phyloP scores from a whole-genome alignment of 2,888 invertebrate genomes.

The Lasiommata megera region DNA sequence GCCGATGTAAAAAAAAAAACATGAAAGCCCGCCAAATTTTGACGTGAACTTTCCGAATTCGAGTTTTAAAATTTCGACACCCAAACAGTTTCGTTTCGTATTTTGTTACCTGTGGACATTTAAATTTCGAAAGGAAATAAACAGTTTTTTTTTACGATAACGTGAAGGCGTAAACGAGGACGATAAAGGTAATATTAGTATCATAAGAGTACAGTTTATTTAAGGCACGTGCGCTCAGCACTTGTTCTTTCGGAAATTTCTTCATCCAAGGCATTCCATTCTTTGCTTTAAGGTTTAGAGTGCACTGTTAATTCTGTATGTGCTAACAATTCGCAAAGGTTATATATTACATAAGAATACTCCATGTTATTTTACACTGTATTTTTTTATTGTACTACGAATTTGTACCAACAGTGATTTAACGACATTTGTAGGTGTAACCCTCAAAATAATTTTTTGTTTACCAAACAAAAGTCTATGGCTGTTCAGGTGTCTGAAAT shows the following conservation, averaged over 20 bases:
- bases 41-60: conserved; percentile 37
- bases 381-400: too few relatives aligned
- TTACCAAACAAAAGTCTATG: too few relatives aligned
- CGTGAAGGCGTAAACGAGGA: conserved; percentile 43
- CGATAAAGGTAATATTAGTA: conserved; percentile 52
- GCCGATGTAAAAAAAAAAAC: conserved; percentile 23
- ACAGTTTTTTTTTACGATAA: conserved; percentile 39
- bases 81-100: conserved; percentile 23
- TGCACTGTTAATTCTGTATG: conserved; percentile 11
- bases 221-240: conserved; percentile 24
- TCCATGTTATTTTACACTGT: too few relatives aligned
- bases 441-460: too few relatives aligned
- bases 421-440: too few relatives aligned
- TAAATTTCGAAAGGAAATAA: conserved; percentile 39
- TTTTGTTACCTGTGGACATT: conserved; percentile 47
- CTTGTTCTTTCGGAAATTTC: conserved; percentile 13
- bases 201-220: conserved; percentile 34
- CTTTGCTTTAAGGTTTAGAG: conserved; percentile 2
- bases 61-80: conserved; percentile 47
- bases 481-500: too few relatives aligned
- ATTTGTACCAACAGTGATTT: too few relatives aligned
- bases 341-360: too few relatives aligned
- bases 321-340: neutral
- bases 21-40: conserved; percentile 51
- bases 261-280: conserved; percentile 16